phyloP scores from a whole-genome alignment of 2,888 invertebrate species.

The Metallyticus violacea region DNA sequence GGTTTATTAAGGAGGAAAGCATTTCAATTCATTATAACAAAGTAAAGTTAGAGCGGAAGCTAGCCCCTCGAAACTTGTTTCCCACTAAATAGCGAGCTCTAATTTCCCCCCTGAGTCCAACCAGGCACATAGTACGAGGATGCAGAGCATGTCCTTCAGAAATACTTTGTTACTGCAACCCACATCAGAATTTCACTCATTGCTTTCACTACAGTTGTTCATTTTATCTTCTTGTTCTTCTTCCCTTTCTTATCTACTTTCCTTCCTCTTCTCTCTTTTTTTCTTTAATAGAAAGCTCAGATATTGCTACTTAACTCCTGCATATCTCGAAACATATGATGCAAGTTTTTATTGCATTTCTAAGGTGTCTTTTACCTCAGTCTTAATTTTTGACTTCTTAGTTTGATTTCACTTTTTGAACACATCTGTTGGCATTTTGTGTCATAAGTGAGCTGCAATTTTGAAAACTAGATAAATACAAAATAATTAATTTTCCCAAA shows the following conservation, averaged over 20 bases:
- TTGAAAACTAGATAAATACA: too few species aligned
- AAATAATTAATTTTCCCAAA: too few species aligned
- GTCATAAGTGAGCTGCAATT: too few species aligned
- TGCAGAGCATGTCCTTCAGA: background rate
- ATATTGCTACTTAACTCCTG: too few species aligned
- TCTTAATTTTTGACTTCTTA: too few species aligned
- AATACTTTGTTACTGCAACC: background rate
- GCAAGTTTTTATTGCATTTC: too few species aligned
- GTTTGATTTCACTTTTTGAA: too few species aligned
- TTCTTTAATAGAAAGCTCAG: too few species aligned
- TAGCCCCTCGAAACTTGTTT: background rate
- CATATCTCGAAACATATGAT: too few species aligned
- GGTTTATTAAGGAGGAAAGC: constrained; percentile 1
- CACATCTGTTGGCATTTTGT: too few species aligned
- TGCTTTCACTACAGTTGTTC: background rate
- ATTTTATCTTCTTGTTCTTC: background rate
- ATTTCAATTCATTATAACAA: constrained; percentile 15
- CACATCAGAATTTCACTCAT: background rate
- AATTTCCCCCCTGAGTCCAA: background rate
- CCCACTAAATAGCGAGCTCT: background rate
- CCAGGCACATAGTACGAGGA: background rate
- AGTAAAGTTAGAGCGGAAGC: background rate
- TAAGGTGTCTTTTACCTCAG: too few species aligned
- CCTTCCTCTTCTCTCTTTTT: background rate
- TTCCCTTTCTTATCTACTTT: background rate